Evolutionary conservation across 2,113 vertebrate genomes (phyloP), one percentile per base, ranked within the genome.

Genomic region (Coryphaenoides rupestris): DNA sequence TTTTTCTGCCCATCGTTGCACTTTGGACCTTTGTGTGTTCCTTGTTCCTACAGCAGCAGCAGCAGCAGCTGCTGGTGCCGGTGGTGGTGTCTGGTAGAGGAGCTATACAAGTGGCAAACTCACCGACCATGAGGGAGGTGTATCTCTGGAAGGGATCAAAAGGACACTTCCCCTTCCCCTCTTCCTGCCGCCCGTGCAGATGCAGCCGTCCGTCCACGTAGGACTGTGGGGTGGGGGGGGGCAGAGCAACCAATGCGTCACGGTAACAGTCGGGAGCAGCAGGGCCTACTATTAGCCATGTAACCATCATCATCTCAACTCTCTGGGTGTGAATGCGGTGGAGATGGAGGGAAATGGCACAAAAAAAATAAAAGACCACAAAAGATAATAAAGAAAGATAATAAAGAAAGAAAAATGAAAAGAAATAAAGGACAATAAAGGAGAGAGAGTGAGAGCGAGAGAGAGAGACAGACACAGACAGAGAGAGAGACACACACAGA

Each of bases 121-220:
- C 79, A 93, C 91, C 92, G 16, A 89, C 86, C 81, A 92, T 84
- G 62, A 92, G 28, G 60, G 91, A 88, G 0, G 88, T 83, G 26
- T 83, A 88, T 68, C 84, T 90, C 55, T 85, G 86, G 62, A 88
- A 87, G 21, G 92, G 92, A 78, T 90, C 91, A 79, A 91, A 93
- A 0, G 90, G 90, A 78, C 91, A 90, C 66, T 87, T 91, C 58
- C 91, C 91, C 64, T 90, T 89, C 57, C 89, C 88, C 59, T 92
- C 90, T 63, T 89, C 86, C 58, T 63, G 86, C 70, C 62, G 85
- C 23, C 80, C 86, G 65, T 81, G 73, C 68, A 92, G 82, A 46
- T 21, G 83, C 64, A 92, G 80, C 75, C 85, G 79, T 4, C 60
- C 79, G 16, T 89, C 76, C 63, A 64, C 65, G 80, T 87, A 85